A percentile compares a stretch with the other conserved stretches of the same genome.
Evolutionary conservation across 2,888 invertebrate genomes (phyloP).

Genomic region (Phrixothrix hirtus): DNA sequence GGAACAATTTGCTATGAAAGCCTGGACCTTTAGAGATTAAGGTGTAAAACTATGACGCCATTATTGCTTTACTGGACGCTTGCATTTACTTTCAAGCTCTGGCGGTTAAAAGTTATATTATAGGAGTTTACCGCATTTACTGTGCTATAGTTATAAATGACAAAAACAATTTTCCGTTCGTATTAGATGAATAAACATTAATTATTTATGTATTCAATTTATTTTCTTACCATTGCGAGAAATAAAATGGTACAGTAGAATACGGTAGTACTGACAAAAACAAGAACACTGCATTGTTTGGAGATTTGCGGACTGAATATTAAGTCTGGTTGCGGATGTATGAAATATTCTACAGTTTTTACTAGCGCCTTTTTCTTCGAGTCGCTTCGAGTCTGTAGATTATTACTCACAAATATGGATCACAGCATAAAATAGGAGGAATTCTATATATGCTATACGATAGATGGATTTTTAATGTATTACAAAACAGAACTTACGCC

Average conservation of each 20-base stretch:
- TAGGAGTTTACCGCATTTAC: no score
- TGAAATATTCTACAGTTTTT: slow-evolving; percentile 31
- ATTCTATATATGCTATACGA: slow-evolving; percentile 7
- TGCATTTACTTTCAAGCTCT: slow-evolving; percentile 14
- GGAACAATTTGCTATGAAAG: slow-evolving; percentile 50
- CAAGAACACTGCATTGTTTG: slow-evolving; percentile 25
- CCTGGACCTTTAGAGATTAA: slow-evolving; percentile 47
- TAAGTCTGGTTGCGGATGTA: slow-evolving; percentile 33
- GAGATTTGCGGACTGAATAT: slow-evolving; percentile 32
- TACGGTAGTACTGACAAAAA: slow-evolving; percentile 35
- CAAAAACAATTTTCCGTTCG: no score
- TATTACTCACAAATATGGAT: slow-evolving; percentile 23
- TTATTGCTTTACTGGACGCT: slow-evolving; percentile 36
- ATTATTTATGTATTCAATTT: slow-evolving; percentile 1
- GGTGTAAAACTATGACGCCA: slow-evolving; percentile 48
- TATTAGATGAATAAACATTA: no score
- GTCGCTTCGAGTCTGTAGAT: slow-evolving; percentile 25
- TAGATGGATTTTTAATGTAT: slow-evolving; percentile 29
- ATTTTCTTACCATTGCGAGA: slow-evolving; percentile 11
- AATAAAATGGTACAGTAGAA: slow-evolving; percentile 24
- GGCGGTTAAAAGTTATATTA: slow-evolving; percentile 9
- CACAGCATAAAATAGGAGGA: slow-evolving; percentile 30
- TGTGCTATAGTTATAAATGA: no score
- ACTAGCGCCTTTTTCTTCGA: slow-evolving; percentile 7
- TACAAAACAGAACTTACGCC: slow-evolving; percentile 13